Evolutionary conservation across 2,113 vertebrate species (phyloP).

Genomic region (Oceanites oceanicus): DNA sequence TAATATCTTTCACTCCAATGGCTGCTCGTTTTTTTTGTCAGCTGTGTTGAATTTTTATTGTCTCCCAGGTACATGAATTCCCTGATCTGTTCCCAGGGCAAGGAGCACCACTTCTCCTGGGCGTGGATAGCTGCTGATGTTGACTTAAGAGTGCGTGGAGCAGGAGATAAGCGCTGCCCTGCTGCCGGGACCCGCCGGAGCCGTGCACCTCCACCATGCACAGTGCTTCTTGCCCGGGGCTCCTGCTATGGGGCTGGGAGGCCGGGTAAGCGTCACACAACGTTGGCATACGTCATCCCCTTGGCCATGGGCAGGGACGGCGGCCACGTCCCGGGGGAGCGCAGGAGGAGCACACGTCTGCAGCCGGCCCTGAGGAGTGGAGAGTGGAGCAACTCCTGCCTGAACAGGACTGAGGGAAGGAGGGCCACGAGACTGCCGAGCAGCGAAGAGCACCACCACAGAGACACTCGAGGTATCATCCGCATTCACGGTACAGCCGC

Average conservation of each 20-base stretch:
- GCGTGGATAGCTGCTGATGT: accelerated
- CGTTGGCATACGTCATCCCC: background rate
- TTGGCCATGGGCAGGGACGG: background rate
- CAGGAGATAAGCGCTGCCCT: background rate
- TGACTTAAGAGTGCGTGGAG: background rate
- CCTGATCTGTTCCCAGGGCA: background rate
- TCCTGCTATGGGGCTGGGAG: background rate
- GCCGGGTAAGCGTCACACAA: background rate
- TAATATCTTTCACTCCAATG: background rate
- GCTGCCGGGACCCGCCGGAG: accelerated
- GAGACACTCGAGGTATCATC: accelerated
- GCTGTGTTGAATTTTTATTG: background rate
- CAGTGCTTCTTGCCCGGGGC: accelerated
- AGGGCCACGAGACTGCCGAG: accelerated
- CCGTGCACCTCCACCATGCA: accelerated
- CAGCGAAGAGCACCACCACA: accelerated
- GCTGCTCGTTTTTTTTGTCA: background rate
- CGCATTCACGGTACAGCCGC: accelerated
- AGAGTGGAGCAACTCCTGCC: background rate
- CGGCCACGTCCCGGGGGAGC: accelerated
- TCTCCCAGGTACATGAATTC: background rate
- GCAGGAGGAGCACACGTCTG: background rate
- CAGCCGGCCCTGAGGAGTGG: accelerated
- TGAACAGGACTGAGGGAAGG: accelerated
- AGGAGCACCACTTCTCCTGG: background rate